Base-by-base conservation (phyloP, 2,113 vertebrate species). In the Pardalotus punctatus region DNA sequence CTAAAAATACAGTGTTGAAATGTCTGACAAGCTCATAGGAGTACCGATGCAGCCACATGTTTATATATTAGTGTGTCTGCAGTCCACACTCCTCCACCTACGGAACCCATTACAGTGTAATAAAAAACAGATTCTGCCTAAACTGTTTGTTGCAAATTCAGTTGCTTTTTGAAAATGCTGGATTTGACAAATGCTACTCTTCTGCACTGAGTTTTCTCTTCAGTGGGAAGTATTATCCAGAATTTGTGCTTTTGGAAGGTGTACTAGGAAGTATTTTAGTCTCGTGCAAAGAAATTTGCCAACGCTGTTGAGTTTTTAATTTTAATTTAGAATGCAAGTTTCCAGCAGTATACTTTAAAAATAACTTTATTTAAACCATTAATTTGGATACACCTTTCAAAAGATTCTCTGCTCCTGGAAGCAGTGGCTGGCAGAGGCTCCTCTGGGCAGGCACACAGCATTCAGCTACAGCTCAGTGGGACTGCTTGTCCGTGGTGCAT, bases 1-100 rank as follows among this genome's bases (percentile, higher is more conserved):
- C 86, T 96, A 96, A 97, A 95, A 94, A 95, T 94, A 94, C 11
- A 56, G 28, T 31, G 47, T 31, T 89, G 86, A 85, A 96, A 94
- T 81, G 28, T 73, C 69, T 89, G 92, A 66, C 93, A 82, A 78
- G 69, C 88, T 90, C 80, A 67, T 2, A 86, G 67, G 79, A 96
- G 76, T 43, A 45, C 40, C 6, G 2, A 36, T 91, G 58, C 74
- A 83, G 87, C 88, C 51, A 77, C n/a, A 5, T 86, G 74, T 74
- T 86, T 67, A 29, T 88, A 2, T 70, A 56, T 83, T 43, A 47
- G n/a, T 45, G 12, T 70, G 31, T 71, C n/a, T 88, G 82, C 40
- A 92, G 64, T 78, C 54, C 82, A 48, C 69, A 10, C 53, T 81
- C 62, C 23, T 77, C 88, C 27, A 83, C 71, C 86, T 83, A 25